Conservation (phyloP, 2,113 vertebrate species). For the Thermophis baileyi region DNA sequence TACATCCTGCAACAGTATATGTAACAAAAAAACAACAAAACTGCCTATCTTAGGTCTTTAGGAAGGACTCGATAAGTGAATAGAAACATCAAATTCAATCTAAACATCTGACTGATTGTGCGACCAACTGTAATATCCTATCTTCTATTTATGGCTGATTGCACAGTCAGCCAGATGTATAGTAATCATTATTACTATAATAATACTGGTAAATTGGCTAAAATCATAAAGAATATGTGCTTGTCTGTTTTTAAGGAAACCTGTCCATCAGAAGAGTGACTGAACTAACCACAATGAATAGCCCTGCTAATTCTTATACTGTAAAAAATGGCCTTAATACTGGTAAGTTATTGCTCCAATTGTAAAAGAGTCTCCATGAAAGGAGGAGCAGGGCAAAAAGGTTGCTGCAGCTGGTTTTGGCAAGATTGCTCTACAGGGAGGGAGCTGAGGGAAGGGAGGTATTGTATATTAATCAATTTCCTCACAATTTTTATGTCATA, state of each 20-base stretch:
- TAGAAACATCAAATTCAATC: background rate
- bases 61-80: background rate
- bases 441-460: background rate
- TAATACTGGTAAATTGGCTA: background rate
- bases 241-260: background rate
- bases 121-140: background rate
- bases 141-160: background rate
- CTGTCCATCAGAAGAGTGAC: slow-evolving; percentile 18
- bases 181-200: background rate
- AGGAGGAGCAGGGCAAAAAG: background rate
- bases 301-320: slow-evolving; percentile 4
- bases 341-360: slow-evolving; percentile 1
- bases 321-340: slow-evolving; percentile 5
- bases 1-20: background rate
- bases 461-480: background rate
- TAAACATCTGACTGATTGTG: background rate
- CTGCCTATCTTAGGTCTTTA: background rate
- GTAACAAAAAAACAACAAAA: background rate
- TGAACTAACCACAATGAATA: slow-evolving; percentile 10
- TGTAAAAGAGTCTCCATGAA: background rate
- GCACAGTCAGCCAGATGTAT: background rate
- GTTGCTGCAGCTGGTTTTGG: background rate
- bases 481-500: background rate
- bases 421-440: background rate
- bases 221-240: background rate